Percentiles rank a stretch among this genome's conserved stretches.
These are phyloP conservation scores for Patagioenas fasciata DNA, from an alignment of 2,113 vertebrate genomes.

Conservation along the genomic window DNA sequence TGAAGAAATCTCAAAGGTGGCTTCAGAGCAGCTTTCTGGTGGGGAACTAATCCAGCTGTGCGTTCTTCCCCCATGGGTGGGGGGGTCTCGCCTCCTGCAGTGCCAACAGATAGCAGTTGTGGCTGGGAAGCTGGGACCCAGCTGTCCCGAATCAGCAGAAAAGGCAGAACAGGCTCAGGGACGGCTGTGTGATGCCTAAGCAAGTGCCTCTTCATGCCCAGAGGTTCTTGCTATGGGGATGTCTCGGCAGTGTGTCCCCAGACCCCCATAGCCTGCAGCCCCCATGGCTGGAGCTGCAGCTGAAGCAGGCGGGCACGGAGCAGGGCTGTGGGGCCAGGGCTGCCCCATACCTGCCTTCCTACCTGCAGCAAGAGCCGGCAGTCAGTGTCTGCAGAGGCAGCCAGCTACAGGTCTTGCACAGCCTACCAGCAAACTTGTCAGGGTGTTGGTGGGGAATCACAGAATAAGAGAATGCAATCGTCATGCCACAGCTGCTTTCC, in stretches of 20 bases:
- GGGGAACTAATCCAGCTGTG: not conserved
- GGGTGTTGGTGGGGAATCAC: not conserved
- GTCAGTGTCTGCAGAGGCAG: not conserved
- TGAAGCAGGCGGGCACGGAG: not conserved
- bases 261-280: not conserved
- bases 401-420: not conserved
- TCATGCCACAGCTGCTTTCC: not conserved
- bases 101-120: too few species aligned
- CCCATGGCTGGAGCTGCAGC: not conserved
- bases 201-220: not conserved
- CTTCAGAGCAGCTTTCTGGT: not conserved
- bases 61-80: not conserved
- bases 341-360: accelerated
- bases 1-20: not conserved
- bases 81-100: accelerated
- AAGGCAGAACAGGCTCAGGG: not conserved
- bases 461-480: not conserved
- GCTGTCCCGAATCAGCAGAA: accelerated
- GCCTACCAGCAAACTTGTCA: not conserved
- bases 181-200: not conserved
- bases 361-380: accelerated
- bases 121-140: not conserved
- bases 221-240: not conserved
- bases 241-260: not conserved
- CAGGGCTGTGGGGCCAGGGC: not conserved